Percentiles rank a stretch among this genome's conserved stretches.
These are phyloP conservation scores for Poecilia velifera DNA, from an alignment of 2,797 vertebrate species.

Conservation along the genomic window DNA sequence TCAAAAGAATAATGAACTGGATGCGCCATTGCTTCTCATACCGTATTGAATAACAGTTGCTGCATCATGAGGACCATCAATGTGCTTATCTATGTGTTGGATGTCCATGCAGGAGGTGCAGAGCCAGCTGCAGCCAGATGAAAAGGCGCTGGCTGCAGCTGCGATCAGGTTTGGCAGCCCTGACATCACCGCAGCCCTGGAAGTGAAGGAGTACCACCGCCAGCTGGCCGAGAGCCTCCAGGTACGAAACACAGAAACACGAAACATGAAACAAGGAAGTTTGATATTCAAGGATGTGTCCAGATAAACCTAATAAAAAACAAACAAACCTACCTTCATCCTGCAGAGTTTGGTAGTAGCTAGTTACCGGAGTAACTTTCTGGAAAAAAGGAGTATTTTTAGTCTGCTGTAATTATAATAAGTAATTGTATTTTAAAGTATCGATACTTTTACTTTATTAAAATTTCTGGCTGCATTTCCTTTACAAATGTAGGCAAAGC, in stretches of 20 bases:
- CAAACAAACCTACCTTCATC: neutral
- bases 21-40: neutral
- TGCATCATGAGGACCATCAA: neutral
- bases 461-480: too few relatives aligned
- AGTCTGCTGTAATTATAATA: too few relatives aligned
- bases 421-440: too few relatives aligned
- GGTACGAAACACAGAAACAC: conserved; percentile 64
- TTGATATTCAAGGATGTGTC: conserved; percentile 13
- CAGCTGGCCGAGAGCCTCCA: conserved; percentile 79
- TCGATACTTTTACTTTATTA: too few relatives aligned
- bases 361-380: too few relatives aligned
- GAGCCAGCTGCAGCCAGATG: conserved; percentile 55
- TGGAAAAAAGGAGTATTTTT: too few relatives aligned
- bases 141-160: conserved; percentile 41
- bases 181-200: conserved; percentile 71
- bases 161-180: conserved; percentile 72
- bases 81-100: conserved; percentile 34
- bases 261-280: conserved; percentile 44
- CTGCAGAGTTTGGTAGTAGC: neutral
- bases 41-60: neutral
- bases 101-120: conserved; percentile 65
- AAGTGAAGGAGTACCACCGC: conserved; percentile 78
- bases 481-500: too few relatives aligned
- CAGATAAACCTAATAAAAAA: neutral
- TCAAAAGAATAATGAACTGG: neutral